phyloP scores from a whole-genome alignment of 2,797 vertebrate species.

The Pantherophis vulpinus region DNA sequence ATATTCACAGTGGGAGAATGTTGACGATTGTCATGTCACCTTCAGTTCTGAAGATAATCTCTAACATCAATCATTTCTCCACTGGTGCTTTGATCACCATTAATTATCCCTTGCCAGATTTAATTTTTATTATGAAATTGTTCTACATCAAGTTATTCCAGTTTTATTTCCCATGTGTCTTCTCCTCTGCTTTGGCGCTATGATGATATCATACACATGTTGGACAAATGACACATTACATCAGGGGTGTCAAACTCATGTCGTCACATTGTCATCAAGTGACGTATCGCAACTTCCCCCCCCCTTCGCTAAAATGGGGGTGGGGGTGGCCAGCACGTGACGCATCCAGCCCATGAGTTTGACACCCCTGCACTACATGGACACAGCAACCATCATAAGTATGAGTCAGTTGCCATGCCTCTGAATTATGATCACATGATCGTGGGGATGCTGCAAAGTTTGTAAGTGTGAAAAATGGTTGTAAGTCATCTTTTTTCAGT shows the following conservation, averaged over 20 bases:
- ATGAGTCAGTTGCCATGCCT: too few species aligned
- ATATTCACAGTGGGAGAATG: background rate
- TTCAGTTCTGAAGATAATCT: background rate
- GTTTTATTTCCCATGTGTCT: background rate
- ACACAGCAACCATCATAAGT: too few species aligned
- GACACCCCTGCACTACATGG: background rate
- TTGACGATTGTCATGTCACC: background rate
- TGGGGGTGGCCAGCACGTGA: too few species aligned
- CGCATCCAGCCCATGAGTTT: too few species aligned
- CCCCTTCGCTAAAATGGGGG: too few species aligned
- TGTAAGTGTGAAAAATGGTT: too few species aligned
- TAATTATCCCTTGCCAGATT: background rate
- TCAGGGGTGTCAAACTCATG: background rate
- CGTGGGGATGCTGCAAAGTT: too few species aligned
- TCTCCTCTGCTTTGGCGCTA: background rate
- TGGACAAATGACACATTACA: background rate
- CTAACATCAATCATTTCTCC: background rate
- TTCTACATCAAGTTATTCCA: background rate
- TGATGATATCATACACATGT: background rate
- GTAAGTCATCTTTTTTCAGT: too few species aligned
- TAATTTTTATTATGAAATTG: background rate
- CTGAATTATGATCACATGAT: too few species aligned
- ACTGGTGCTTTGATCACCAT: background rate
- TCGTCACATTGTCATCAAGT: too few species aligned
- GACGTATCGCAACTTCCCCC: accelerated